Evolutionary conservation across 1,140 invertebrate species (phyloP).

Genomic region (Tetramorium parvispinum): DNA sequence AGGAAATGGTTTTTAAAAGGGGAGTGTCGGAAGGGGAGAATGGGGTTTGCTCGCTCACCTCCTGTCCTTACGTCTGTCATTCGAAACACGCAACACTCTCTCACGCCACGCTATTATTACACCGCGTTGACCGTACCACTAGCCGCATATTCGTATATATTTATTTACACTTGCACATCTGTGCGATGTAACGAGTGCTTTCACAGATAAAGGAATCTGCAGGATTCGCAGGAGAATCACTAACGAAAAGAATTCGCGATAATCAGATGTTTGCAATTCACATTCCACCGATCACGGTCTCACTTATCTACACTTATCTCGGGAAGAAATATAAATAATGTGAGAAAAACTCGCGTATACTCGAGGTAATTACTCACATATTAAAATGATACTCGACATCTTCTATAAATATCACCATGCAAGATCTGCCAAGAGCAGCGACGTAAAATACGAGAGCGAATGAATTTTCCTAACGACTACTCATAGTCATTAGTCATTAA

Average conservation of each 20-base stretch:
- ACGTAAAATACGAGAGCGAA: conserved; percentile 32
- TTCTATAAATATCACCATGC: conserved; percentile 6
- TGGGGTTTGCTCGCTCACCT: conserved; percentile 78
- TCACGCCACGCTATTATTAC: conserved; percentile 80
- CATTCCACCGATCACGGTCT: conserved; percentile 19
- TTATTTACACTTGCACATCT: conserved; percentile 29
- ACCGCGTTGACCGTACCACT: conserved; percentile 50
- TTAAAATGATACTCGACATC: conserved; percentile 11
- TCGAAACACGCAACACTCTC: conserved; percentile 81
- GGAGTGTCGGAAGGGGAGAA: conserved; percentile 66
- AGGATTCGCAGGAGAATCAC: not conserved
- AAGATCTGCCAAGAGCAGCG: conserved; percentile 4
- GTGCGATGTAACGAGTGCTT: not conserved
- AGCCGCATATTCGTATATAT: conserved; percentile 44
- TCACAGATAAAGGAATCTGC: conserved; percentile 46
- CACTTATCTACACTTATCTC: not conserved
- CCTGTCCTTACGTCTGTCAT: conserved; percentile 83
- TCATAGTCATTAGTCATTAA: conserved; percentile 9
- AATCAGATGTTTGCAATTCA: conserved; percentile 20
- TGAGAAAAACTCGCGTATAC: conserved; percentile 1
- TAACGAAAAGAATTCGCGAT: not conserved
- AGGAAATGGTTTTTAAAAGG: conserved; percentile 76
- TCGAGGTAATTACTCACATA: not conserved
- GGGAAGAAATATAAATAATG: conserved; percentile 9
- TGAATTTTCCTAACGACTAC: conserved; percentile 10